These are phyloP conservation scores for Girardia tigrina DNA, from an alignment of 2,888 invertebrate species.

Conservation along the genomic window DNA sequence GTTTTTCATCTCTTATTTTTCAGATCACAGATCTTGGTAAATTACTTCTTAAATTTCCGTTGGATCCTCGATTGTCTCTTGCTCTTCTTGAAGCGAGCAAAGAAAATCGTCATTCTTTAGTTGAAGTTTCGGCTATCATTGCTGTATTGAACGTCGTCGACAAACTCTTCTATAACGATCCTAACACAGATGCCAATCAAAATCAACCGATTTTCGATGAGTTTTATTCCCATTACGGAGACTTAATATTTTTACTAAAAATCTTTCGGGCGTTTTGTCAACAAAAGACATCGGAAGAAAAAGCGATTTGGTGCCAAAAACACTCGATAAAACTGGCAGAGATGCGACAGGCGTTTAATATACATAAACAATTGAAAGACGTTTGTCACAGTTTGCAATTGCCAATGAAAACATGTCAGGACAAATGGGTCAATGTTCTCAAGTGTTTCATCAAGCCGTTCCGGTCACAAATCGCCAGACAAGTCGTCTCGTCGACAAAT, in stretches of 20 bases:
- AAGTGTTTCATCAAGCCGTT: conserved; percentile 6
- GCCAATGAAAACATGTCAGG: not conserved
- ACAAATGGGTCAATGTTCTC: not conserved
- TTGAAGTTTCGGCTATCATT: not conserved
- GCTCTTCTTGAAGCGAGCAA: not conserved
- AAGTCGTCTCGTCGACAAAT: not conserved
- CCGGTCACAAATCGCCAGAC: not conserved
- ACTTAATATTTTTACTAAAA: not conserved
- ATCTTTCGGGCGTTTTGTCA: not conserved
- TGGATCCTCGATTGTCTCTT: not conserved
- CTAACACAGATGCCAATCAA: not conserved
- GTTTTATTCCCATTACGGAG: not conserved
- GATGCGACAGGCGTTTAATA: not conserved
- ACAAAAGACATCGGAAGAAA: not conserved
- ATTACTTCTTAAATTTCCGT: not conserved
- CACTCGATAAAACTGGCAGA: not conserved
- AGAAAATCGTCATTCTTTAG: not conserved
- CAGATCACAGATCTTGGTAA: not conserved
- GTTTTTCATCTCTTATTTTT: no score
- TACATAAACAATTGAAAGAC: conserved; percentile 12
- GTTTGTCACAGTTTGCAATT: not conserved
- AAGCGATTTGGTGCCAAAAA: not conserved
- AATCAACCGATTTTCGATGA: not conserved
- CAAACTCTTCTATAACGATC: not conserved
- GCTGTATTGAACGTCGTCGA: not conserved